Evolutionary conservation across 2,888 invertebrate genomes (phyloP).

Genomic region (Tetragonula carbonaria): DNA sequence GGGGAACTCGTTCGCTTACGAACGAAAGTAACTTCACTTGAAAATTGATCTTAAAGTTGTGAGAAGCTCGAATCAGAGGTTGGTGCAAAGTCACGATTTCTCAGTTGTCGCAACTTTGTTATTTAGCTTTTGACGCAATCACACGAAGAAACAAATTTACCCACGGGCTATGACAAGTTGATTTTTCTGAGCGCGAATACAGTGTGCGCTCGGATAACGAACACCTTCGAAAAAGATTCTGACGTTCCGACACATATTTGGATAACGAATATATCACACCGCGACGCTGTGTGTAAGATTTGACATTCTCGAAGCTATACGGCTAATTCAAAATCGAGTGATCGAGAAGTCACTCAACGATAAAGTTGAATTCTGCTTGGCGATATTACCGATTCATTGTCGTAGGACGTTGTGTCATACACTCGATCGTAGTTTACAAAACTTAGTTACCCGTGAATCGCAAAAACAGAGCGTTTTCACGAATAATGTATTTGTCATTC

Average conservation of each 20-base stretch:
- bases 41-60: neutral
- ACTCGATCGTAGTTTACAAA: slow-evolving; percentile 28
- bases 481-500: neutral
- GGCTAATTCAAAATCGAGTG: too few species aligned
- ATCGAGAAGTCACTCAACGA: too few species aligned
- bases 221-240: too few species aligned
- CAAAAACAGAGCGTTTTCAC: neutral
- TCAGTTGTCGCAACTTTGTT: neutral
- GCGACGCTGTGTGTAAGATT: too few species aligned
- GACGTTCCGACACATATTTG: too few species aligned
- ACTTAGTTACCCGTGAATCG: neutral
- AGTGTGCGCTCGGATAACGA: too few species aligned
- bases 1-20: neutral
- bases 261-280: too few species aligned
- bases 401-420: slow-evolving; percentile 11
- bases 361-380: too few species aligned
- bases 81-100: neutral
- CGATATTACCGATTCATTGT: slow-evolving; percentile 19
- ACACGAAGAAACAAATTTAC: too few species aligned
- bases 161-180: too few species aligned
- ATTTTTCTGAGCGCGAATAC: too few species aligned
- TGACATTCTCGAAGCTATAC: too few species aligned
- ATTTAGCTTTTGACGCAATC: neutral
- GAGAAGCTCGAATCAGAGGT: neutral
- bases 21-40: neutral